Percentiles rank a stretch among this genome's conserved stretches.
Evolutionary conservation across 2,113 vertebrate genomes (phyloP).

Genomic region (Laticauda colubrina): DNA sequence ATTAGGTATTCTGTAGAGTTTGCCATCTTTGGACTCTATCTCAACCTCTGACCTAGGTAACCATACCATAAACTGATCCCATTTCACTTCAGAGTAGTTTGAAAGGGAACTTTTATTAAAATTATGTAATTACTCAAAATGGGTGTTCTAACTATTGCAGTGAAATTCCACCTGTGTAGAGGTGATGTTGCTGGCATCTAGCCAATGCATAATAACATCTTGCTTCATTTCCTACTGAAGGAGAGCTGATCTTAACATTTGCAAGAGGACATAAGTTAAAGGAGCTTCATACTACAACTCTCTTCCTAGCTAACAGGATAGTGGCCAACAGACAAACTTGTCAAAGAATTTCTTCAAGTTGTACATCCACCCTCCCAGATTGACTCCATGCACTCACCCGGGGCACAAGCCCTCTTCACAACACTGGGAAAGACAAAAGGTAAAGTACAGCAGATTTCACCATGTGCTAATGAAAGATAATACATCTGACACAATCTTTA

Average conservation of each 20-base stretch:
- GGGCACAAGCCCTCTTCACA: constrained; percentile 47
- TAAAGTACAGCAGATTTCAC: constrained; percentile 37
- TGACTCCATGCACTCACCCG: constrained; percentile 42
- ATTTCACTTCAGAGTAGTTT: neutral
- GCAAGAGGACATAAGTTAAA: neutral
- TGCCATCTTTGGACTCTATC: neutral
- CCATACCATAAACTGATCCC: neutral
- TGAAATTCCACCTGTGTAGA: neutral
- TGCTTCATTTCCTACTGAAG: constrained; percentile 17
- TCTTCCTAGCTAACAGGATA: fast-evolving
- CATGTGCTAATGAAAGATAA: neutral
- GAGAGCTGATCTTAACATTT: constrained; percentile 24
- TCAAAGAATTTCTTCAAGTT: constrained; percentile 1
- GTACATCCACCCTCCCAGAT: fast-evolving
- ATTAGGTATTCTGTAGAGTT: neutral
- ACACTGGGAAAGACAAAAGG: constrained; percentile 60
- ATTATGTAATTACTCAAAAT: neutral
- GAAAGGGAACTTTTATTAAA: neutral
- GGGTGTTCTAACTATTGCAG: fast-evolving
- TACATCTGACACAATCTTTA: neutral
- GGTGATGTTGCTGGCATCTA: neutral
- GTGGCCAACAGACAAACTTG: neutral
- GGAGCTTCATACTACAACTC: neutral
- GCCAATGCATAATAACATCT: neutral
- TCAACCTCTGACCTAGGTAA: neutral